Conservation (phyloP, 1,140 invertebrate genomes). For the Hyles euphorbiae region DNA sequence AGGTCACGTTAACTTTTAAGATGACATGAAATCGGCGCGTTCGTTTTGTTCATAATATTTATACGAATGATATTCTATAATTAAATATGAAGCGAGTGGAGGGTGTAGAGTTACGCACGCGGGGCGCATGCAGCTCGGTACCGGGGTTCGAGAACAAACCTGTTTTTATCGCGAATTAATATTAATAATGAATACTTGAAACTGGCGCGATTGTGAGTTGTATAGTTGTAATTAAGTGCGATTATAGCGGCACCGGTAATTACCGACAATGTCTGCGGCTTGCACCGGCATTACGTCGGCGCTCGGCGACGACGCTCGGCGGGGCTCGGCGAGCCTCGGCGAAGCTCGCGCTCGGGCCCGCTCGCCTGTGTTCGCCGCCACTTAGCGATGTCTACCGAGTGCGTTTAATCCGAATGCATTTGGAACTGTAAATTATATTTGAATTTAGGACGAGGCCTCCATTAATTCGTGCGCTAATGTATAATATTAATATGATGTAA, state of each 20-base stretch:
- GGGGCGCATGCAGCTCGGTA: slow-evolving; percentile 16
- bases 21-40: neutral
- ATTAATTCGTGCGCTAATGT: no score
- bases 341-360: slow-evolving; percentile 4
- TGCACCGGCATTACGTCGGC: slow-evolving; percentile 14
- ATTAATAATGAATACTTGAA: slow-evolving; percentile 65
- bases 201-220: slow-evolving; percentile 51
- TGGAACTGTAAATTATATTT: no score
- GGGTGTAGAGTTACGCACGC: slow-evolving; percentile 18
- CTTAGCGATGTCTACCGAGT: no score
- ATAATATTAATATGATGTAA: no score
- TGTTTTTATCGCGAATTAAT: slow-evolving; percentile 60
- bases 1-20: neutral
- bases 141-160: slow-evolving; percentile 32
- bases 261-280: slow-evolving; percentile 45
- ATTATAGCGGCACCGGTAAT: slow-evolving; percentile 53
- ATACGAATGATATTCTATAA: slow-evolving; percentile 19
- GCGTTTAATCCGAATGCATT: no score
- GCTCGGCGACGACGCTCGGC: neutral
- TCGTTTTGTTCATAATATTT: slow-evolving; percentile 2
- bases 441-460: neutral
- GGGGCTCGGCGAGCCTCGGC: neutral
- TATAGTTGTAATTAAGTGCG: slow-evolving; percentile 62
- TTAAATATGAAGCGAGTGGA: slow-evolving; percentile 24
- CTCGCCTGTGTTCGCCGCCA: no score